phyloP scores from a whole-genome alignment of 2,888 invertebrate genomes.

The Apocheima hispidaria region DNA sequence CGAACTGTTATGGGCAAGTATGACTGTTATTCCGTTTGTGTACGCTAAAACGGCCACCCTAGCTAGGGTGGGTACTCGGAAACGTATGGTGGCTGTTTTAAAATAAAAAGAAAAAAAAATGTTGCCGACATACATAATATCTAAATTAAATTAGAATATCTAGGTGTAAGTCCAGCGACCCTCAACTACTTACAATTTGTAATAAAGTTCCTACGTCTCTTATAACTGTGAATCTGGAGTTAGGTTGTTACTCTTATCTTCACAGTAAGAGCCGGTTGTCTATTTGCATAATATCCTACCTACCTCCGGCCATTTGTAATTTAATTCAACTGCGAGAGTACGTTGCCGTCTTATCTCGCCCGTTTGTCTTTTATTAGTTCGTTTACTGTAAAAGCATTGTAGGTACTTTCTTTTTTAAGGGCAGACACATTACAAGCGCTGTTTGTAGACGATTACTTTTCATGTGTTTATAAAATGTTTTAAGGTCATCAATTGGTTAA shows the following conservation, averaged over 20 bases:
- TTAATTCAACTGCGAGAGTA: constrained; percentile 62
- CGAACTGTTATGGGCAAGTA: too few relatives aligned
- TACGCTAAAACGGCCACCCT: too few relatives aligned
- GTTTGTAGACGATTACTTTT: constrained; percentile 4
- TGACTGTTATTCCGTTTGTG: too few relatives aligned
- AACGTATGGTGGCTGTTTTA: too few relatives aligned
- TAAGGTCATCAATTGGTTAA: not conserved
- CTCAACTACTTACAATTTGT: constrained; percentile 22
- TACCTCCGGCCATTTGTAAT: constrained; percentile 64
- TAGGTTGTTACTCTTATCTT: constrained; percentile 49
- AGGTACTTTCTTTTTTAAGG: constrained; percentile 19
- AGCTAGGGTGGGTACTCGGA: too few relatives aligned
- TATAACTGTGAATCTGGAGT: constrained; percentile 40
- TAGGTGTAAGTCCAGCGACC: not conserved
- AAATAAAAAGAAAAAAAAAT: not conserved
- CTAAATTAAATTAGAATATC: not conserved
- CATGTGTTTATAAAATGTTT: constrained; percentile 7
- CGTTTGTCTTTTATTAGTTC: constrained; percentile 52
- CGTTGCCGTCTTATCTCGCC: constrained; percentile 38
- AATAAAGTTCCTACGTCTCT: constrained; percentile 31
- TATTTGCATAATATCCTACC: constrained; percentile 68
- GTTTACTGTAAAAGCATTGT: constrained; percentile 38
- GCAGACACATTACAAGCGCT: constrained; percentile 7
- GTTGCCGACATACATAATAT: too few relatives aligned
- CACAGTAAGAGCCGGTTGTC: constrained; percentile 50